Evolutionary conservation across 2,888 invertebrate species (phyloP), one percentile per base, ranked within the genome.

Genomic region (Drepana falcataria): DNA sequence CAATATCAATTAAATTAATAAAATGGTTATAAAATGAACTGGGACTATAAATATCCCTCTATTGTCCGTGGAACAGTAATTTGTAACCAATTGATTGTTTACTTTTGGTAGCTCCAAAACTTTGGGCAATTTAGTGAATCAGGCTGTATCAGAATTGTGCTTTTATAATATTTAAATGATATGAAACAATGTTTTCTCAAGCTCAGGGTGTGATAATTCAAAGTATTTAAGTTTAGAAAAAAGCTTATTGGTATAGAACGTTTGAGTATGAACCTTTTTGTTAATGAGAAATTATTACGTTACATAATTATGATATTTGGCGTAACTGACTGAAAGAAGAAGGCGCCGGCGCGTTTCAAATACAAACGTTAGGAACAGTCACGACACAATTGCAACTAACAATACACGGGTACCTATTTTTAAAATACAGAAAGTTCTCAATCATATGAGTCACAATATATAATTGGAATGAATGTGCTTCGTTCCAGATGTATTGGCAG

Each of bases 31-130:
- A 88, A 87, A 85, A 85, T 83, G 81, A 77, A 75, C 73, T 77
- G 77, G 74, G 81, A 81, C 83, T 82, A 87, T 87, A 87, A 86
- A 89, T 86, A 81, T 85, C 83, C 44, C 81, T 76, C 85, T 85
- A 84, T 87, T 85, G 83, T 75, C 75, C 81, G 78, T 70, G 75
- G 77, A 75, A 71, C 79, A 78, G 85, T 85, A 86, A 86, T 81
- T 87, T 79, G 84, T 82, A 71, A 75, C 76, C 83, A 90, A 89
- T 87, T 85, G 87, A 85, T 84, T 86, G 84, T 87, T 87, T 85
- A 81, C 83, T 84, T 85, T 76, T 81, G 84, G 84, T 83, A 82
- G 85, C 75, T 79, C 78, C 77, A 82, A 85, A 83, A 79, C 69
- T 78, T 74, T 68, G 67, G 81, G 82, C 83, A 85, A 83, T 84